Evolutionary conservation across 2,888 invertebrate species (phyloP).

Genomic region (Allolobophora icterica): DNA sequence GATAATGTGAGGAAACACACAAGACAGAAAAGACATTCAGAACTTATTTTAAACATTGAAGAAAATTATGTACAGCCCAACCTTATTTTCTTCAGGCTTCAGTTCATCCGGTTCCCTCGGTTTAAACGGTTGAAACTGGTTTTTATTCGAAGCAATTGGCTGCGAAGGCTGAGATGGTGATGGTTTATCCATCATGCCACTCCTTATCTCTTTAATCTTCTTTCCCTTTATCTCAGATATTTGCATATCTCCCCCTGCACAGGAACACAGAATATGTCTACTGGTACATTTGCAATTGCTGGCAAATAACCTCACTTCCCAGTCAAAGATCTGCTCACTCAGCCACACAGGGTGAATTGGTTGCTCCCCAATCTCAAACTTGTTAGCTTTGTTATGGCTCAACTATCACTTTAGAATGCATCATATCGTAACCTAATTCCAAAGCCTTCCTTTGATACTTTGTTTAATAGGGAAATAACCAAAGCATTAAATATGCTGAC

Average conservation of each 20-base stretch:
- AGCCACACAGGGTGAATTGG: too few species aligned
- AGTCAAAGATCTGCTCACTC: too few species aligned
- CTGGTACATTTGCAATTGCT: too few species aligned
- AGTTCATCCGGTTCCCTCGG: not conserved
- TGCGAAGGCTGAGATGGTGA: not conserved
- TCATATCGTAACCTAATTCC: too few species aligned
- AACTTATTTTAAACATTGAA: not conserved
- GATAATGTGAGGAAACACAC: not conserved
- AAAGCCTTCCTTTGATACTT: too few species aligned
- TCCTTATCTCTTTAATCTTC: not conserved
- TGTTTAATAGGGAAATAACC: not conserved
- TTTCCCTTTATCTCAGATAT: slow-evolving; percentile 13
- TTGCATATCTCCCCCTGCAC: not conserved
- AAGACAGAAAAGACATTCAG: not conserved
- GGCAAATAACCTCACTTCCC: too few species aligned
- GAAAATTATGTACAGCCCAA: too few species aligned
- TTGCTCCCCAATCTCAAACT: too few species aligned
- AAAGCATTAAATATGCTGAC: not conserved
- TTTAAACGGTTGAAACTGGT: not conserved
- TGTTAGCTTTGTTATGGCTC: too few species aligned
- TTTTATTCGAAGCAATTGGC: not conserved
- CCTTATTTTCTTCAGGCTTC: slow-evolving; percentile 17
- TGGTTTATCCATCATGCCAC: not conserved
- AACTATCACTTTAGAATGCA: too few species aligned
- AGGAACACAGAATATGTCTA: not conserved